phyloP scores from a whole-genome alignment of 2,797 vertebrate genomes.

The Malurus leucopterus region DNA sequence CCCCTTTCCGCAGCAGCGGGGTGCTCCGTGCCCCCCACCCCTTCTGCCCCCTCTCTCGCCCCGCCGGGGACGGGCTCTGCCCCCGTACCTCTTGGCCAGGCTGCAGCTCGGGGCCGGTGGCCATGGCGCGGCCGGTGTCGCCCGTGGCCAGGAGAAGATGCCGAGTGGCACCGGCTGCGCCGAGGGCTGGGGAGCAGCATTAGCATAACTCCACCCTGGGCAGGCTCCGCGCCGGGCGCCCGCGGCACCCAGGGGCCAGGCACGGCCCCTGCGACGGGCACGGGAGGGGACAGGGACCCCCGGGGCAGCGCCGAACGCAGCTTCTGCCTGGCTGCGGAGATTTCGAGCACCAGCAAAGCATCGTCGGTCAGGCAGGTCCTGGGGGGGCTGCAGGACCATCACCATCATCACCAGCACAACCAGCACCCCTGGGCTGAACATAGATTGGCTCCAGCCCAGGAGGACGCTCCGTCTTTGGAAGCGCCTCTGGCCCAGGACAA shows the following conservation, averaged over 20 bases:
- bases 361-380: rapidly evolving
- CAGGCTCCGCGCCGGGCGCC: not conserved
- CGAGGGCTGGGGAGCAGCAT: not conserved
- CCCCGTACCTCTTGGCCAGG: slow-evolving; percentile 12
- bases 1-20: not conserved
- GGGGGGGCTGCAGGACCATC: not conserved
- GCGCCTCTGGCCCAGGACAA: not conserved
- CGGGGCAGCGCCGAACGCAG: not conserved
- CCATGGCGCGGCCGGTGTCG: not conserved
- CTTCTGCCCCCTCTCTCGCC: rapidly evolving
- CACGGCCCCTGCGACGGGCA: not conserved
- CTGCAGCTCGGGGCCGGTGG: slow-evolving; percentile 8
- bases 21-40: not conserved
- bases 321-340: rapidly evolving
- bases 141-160: not conserved
- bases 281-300: not conserved
- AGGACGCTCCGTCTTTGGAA: not conserved
- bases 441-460: not conserved
- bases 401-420: rapidly evolving
- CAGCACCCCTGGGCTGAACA: not conserved
- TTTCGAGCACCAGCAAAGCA: not conserved
- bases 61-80: rapidly evolving
- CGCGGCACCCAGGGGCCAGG: not conserved
- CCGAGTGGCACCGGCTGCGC: not conserved
- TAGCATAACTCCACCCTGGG: slow-evolving; percentile 49